Conservation (phyloP, 2,888 invertebrate species). For the Ectemnius lituratus region DNA sequence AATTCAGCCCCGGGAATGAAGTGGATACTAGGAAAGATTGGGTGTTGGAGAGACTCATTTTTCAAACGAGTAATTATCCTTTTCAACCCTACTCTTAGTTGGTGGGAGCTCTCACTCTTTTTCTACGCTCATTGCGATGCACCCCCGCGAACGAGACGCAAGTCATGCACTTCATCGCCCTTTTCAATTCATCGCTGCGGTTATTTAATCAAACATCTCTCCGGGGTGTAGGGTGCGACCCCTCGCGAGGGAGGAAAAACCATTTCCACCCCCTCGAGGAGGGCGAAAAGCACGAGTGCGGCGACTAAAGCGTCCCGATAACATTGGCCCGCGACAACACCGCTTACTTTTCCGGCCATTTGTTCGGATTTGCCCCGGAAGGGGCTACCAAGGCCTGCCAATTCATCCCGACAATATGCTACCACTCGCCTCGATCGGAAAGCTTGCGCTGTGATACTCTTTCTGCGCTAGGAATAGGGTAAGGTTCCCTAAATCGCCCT, state of each 20-base stretch:
- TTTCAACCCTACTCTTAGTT: background rate
- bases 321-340: constrained; percentile 66
- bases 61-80: background rate
- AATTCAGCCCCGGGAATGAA: too few species aligned
- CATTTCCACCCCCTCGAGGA: constrained; percentile 47
- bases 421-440: constrained; percentile 18
- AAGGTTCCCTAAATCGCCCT: too few species aligned
- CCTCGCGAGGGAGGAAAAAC: constrained; percentile 53
- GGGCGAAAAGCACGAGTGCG: constrained; percentile 12
- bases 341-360: constrained; percentile 73
- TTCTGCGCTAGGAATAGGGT: too few species aligned
- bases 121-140: constrained; percentile 59
- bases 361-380: constrained; percentile 62
- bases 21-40: too few species aligned
- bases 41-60: too few species aligned
- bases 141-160: constrained; percentile 63
- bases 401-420: constrained; percentile 50
- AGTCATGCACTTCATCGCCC: constrained; percentile 76
- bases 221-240: constrained; percentile 60
- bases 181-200: constrained; percentile 77
- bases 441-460: background rate
- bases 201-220: constrained; percentile 77
- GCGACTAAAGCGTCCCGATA: constrained; percentile 54
- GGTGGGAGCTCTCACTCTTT: too few species aligned
- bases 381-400: background rate